Base-by-base conservation (phyloP, 2,113 vertebrate species). In the Chaetops frenatus region DNA sequence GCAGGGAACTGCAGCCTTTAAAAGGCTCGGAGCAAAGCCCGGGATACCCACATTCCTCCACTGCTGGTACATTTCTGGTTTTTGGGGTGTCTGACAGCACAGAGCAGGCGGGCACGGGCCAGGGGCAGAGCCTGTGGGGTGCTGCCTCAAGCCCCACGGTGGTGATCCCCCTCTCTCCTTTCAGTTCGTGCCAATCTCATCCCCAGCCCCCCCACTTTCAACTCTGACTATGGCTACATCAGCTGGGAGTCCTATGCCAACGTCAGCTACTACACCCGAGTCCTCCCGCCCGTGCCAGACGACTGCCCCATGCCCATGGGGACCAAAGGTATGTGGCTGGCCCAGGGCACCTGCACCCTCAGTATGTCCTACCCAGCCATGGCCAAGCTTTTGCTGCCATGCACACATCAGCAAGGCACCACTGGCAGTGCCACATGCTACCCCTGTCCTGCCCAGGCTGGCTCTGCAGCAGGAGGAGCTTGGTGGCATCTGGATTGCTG, bases 211-310 rank as follows among this genome's bases (percentile, higher is more conserved):
- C 99, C 99, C 6, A 99, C 99, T 25, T 99, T 98, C 97, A 99
- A 99, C 82, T 97, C 97, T 8, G 98, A 98, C 6, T 98, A 99
- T 3, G 98, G 98, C 61, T 99, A 99, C 97, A 93, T 99, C 95
- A 99, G 93, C 97, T 99, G 99, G 99, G 99, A 99, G 91, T 96
- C 99, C 27, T 99, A 99, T 69, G 97, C 98, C 97, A 99, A 99
- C 3, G 88, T 97, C 82, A 99, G 98, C 92, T 99, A 99, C 54
- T 99, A 98, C 92, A 99, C 99, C 6, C 98, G 99, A 0, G 9
- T 99, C 60, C 98, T 99, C 27, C 99, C 99, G 0, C 98, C 99
- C 0, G 98, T 99, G 82, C 99, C 99, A 0, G 93, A 97, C 27
- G 97, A 98, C 97, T 99, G 99, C 73, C 99, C 99, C 14, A 98